Conservation (phyloP, 37 sponge, comb jelly and placozoan species). For the Bolinopsis microptera region DNA sequence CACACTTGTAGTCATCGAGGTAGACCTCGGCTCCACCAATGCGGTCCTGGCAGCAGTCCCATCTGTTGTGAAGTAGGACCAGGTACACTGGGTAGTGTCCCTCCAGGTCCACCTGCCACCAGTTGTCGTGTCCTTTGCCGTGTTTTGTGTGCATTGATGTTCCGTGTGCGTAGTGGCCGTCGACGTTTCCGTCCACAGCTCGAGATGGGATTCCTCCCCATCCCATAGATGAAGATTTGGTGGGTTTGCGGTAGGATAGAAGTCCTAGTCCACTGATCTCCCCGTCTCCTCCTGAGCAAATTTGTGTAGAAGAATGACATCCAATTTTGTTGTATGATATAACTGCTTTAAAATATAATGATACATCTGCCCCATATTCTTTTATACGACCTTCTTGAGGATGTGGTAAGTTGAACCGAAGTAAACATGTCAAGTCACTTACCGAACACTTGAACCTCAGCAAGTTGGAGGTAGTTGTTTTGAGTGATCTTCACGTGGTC, state of each 20-base stretch:
- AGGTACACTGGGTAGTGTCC: background rate
- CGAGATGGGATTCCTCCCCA: background rate
- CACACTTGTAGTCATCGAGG: background rate
- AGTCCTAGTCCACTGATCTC: background rate
- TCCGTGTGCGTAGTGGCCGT: background rate
- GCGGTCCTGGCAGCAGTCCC: background rate
- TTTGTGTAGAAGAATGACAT: too few relatives aligned
- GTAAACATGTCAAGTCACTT: too few relatives aligned
- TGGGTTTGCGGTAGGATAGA: background rate
- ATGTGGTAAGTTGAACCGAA: too few relatives aligned
- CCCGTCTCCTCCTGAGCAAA: background rate
- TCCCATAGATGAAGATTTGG: background rate
- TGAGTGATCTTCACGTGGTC: background rate
- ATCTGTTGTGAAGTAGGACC: constrained; percentile 10
- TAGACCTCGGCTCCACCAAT: background rate
- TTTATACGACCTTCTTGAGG: background rate
- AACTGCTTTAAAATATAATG: too few relatives aligned
- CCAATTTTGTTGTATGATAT: too few relatives aligned
- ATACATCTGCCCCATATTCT: background rate
- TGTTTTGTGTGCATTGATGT: background rate
- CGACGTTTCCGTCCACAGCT: constrained; percentile 21
- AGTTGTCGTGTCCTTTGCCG: background rate
- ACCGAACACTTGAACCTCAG: constrained; percentile 32
- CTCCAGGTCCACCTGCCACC: constrained; percentile 26
- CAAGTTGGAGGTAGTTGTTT: background rate